phyloP scores from a whole-genome alignment of 2,113 vertebrate species.

The Anas platyrhynchos region DNA sequence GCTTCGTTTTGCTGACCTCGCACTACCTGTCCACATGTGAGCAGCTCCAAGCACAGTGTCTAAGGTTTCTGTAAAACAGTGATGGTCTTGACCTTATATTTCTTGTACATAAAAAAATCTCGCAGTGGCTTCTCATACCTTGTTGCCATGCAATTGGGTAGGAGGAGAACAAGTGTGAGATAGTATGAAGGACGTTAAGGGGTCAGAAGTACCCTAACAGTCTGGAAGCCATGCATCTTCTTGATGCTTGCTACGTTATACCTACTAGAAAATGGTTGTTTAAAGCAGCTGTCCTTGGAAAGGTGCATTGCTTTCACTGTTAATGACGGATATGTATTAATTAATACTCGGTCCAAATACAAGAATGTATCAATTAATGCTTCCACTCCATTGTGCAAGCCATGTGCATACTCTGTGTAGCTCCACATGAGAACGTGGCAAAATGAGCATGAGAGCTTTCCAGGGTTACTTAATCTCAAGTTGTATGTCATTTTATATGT shows the following conservation, averaged over 20 bases:
- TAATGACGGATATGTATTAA: not conserved
- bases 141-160: not conserved
- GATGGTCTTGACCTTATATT: not conserved
- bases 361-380: not conserved
- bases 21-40: fast-evolving
- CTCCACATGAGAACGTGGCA: not conserved
- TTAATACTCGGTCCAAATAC: not conserved
- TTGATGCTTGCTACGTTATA: not conserved
- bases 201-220: not conserved
- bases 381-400: not conserved
- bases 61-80: not conserved
- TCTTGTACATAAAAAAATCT: not conserved
- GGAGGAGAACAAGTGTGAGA: not conserved
- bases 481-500: not conserved
- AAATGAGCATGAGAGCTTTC: not conserved
- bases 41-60: not conserved
- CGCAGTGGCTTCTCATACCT: not conserved
- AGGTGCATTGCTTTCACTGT: not conserved
- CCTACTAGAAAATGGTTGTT: not conserved
- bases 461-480: not conserved
- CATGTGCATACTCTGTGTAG: not conserved
- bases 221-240: not conserved
- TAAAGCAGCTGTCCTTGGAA: not conserved
- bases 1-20: not conserved
- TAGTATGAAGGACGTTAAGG: not conserved